Evolutionary conservation across 2,797 vertebrate genomes (phyloP).

Genomic region (Sebastes cheni): DNA sequence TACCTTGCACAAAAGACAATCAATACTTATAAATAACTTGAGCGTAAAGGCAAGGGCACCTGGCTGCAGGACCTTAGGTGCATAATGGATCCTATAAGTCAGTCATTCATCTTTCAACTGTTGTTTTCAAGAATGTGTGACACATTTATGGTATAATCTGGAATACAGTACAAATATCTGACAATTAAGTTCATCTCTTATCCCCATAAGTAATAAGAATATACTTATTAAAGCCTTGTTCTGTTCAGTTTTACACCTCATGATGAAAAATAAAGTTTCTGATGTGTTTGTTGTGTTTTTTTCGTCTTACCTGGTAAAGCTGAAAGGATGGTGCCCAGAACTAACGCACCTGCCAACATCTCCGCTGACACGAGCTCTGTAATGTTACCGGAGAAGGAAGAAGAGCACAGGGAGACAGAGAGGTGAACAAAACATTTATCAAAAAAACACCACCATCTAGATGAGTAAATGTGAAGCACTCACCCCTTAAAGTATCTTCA

Average conservation of each 20-base stretch:
- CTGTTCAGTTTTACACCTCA: not conserved
- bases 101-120: not conserved
- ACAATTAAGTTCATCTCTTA: not conserved
- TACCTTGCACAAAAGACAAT: slow-evolving; percentile 78
- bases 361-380: slow-evolving; percentile 70
- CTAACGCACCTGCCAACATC: slow-evolving; percentile 79
- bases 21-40: slow-evolving; percentile 83
- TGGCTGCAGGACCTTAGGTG: slow-evolving; percentile 50
- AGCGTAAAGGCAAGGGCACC: slow-evolving; percentile 79
- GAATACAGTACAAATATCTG: not conserved
- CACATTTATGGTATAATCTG: not conserved
- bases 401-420: slow-evolving; percentile 3
- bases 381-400: slow-evolving; percentile 47
- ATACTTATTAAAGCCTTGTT: not conserved
- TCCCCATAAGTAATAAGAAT: not conserved
- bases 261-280: not conserved
- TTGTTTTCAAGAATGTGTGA: not conserved
- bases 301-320: slow-evolving; percentile 76
- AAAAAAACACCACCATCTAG: not conserved
- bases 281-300: not conserved
- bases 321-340: slow-evolving; percentile 72
- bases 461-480: slow-evolving; percentile 27
- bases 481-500: slow-evolving; percentile 55
- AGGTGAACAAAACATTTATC: slow-evolving; percentile 15
- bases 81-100: slow-evolving; percentile 24